Base-by-base conservation (phyloP, 2,797 vertebrate genomes). In the Halcyon smyrnensis region DNA sequence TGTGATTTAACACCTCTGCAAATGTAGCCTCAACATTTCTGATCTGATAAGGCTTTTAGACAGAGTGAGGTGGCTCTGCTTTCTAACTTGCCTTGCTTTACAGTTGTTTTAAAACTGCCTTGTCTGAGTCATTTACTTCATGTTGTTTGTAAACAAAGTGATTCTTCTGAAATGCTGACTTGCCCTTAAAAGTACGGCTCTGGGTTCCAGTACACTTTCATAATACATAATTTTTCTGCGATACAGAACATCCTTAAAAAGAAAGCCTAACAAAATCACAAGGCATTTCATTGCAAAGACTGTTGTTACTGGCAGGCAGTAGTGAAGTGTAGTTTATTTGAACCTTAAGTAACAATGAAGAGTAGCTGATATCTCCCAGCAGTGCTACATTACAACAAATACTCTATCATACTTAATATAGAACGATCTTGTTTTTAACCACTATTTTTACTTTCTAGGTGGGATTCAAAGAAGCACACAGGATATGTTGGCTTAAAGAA, bases 401-500 rank as follows among this genome's bases (percentile, higher is more conserved):
- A 15, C 15, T 56, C 19, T 77, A 7, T 79, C 82, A 8, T 3
- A 74, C 4, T 78, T 62, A 67, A 65, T 83, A 28, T 24, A 68
- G 25, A 85, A 34, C 56, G 60, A 12, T 41, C 39, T 79, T 78
- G 21, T 46, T 95, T 90, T 92, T 89, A 96, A 95, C 75, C 34
- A 81, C 65, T 94, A 1, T 59, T 96, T 97, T 97, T 94, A 1
- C 59, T 95, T 97, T 97, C 21, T 94, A 99, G 99, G 90, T 99
- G 99, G 99, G 99, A 99, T 98, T 99, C 99, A 9, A 99, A 99
- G 98, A 99, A 99, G 98, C 99, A 99, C 98, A 99, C 99, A 15
- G 99, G 99, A 95, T 99, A 99, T 36, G 99, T 99, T 75, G 99
- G 99, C 48, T 98, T 99, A 63, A 99, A 99, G 98, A 99, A 99